Base-by-base conservation (phyloP, 2,888 invertebrate species). In the Cephus rjabovi region DNA sequence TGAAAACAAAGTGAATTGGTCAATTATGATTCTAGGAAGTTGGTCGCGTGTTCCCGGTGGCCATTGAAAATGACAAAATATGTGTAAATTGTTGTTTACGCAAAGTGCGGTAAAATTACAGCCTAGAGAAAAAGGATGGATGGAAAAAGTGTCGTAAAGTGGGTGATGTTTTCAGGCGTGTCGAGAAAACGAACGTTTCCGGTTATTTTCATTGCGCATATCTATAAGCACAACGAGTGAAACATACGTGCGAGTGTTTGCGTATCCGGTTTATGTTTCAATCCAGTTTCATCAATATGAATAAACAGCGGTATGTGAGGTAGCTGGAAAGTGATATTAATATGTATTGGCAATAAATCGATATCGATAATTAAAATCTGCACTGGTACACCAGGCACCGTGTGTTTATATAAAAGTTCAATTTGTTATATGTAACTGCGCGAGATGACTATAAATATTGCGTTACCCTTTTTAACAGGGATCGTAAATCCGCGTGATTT, bases 341-440 rank as follows among this genome's bases (percentile, higher is more conserved):
- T 89, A 90, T 90, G 89, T 89, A 89, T 90, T 88, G 90, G 87
- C 90, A 86, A 90, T 90, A 90, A 91, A 90, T 90, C 90, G 89
- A 90, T 90, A 90, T 91, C 90, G 90, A 90, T 91, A 90, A 90
- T 91, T 91, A 90, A 91, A 90, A 90, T 91, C 90, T 91, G 87
- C 83, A 82, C 86, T 81, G 79, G 56, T 56, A 56, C 15, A 56
- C 79, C 79, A 37, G 79, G 79, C 78, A 80, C 76, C 83, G 79
- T 79, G 82, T 87, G 86, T 89, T 88, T 89, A 88, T 90, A 90
- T 88, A 88, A 90, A 89, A 89, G 89, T 91, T 90, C 89, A 90
- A 90, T 91, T 90, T 90, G 90, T 90, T 90, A 88, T 87, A 87
- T 89, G 90, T 89, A 89, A 89, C 89, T 88, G 87, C 84, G 85